Conservation (phyloP, 2,113 vertebrate genomes). For the Pterophyllum scalare region DNA sequence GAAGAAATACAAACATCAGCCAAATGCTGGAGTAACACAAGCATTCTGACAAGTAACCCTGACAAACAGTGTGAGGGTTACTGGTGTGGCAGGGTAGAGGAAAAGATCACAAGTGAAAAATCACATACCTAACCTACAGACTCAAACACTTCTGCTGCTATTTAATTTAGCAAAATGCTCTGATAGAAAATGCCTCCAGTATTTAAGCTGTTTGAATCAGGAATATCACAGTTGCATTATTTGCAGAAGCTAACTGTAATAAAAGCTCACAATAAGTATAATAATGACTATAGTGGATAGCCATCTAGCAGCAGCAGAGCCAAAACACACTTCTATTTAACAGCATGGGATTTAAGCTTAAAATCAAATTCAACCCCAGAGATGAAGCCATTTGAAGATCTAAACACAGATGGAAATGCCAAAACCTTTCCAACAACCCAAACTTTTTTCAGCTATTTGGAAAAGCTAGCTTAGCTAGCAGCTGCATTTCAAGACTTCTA, state of each 20-base stretch:
- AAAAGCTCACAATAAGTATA: neutral
- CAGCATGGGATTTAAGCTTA: neutral
- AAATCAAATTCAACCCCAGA: neutral
- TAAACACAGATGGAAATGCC: too few species aligned
- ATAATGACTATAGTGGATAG: neutral
- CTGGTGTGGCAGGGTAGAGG: too few species aligned
- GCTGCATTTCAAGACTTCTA: neutral
- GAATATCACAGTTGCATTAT: neutral
- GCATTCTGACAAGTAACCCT: neutral
- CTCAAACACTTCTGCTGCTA: neutral
- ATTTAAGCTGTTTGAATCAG: neutral
- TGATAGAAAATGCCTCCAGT: neutral
- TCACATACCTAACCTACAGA: neutral
- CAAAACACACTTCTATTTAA: neutral
- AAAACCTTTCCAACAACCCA: neutral
- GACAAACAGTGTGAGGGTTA: too few species aligned
- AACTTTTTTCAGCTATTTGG: neutral
- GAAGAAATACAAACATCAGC: neutral
- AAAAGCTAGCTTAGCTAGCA: neutral
- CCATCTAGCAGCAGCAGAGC: neutral
- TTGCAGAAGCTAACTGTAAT: neutral
- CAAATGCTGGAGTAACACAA: neutral
- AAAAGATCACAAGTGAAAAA: neutral
- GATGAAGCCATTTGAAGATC: neutral
- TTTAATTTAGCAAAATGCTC: neutral